A percentile compares a stretch with the other conserved stretches of the same genome.
Evolutionary conservation across 2,888 invertebrate species (phyloP).

Genomic region (Teleogryllus oceanicus): DNA sequence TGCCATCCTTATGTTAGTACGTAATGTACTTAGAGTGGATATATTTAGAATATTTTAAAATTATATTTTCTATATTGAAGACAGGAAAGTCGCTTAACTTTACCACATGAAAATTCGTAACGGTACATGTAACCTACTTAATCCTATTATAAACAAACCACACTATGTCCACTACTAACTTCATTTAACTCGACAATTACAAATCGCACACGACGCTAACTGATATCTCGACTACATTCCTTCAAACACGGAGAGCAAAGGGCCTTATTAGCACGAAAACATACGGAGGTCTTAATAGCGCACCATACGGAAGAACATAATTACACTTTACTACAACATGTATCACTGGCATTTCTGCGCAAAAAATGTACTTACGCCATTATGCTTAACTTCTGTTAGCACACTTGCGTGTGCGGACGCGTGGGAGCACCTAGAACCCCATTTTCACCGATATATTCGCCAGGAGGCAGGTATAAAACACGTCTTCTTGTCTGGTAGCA

Average conservation of each 20-base stretch:
- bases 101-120: too few relatives aligned
- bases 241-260: too few relatives aligned
- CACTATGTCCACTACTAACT: neutral
- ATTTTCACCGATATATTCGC: conserved; percentile 62
- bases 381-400: conserved; percentile 57
- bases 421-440: conserved; percentile 66
- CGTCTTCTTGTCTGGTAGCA: conserved; percentile 45
- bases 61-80: too few relatives aligned
- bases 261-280: neutral
- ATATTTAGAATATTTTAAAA: too few relatives aligned
- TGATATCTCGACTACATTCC: too few relatives aligned
- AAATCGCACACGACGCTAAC: too few relatives aligned
- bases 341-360: conserved; percentile 30
- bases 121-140: too few relatives aligned
- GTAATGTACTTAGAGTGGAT: too few relatives aligned
- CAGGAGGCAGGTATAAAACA: conserved; percentile 49
- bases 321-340: neutral
- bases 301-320: neutral
- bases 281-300: neutral
- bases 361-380: conserved; percentile 63
- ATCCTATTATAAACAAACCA: too few relatives aligned
- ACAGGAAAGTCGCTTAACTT: too few relatives aligned
- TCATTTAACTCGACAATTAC: too few relatives aligned
- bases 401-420: conserved; percentile 70
- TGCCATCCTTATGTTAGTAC: too few relatives aligned